These are phyloP conservation scores for Neopipo cinnamomea DNA, from an alignment of 2,113 vertebrate species.

Conservation along the genomic window DNA sequence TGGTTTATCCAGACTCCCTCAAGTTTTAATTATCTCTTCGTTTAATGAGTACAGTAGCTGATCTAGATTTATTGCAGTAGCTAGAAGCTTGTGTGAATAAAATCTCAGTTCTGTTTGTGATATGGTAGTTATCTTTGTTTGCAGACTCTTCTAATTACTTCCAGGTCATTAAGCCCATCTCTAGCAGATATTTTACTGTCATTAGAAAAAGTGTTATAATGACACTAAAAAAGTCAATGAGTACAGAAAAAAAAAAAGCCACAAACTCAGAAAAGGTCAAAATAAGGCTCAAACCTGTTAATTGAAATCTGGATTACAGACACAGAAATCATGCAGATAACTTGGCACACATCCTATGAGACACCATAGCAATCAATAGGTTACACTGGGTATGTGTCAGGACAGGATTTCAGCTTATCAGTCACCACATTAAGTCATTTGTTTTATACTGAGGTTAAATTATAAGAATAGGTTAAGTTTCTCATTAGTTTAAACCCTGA, in stretches of 20 bases:
- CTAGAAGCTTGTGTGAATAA: slow-evolving; percentile 56
- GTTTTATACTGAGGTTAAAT: background rate
- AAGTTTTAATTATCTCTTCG: slow-evolving; percentile 65
- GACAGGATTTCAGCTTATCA: background rate
- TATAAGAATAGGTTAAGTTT: background rate
- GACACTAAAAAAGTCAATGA: slow-evolving; percentile 49
- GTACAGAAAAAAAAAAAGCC: background rate
- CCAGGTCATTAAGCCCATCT: slow-evolving; percentile 70
- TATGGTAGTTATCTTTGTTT: slow-evolving; percentile 69
- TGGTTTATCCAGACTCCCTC: slow-evolving; percentile 32
- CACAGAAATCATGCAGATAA: background rate
- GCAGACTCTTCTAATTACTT: slow-evolving; percentile 70
- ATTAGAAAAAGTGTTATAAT: slow-evolving; percentile 62
- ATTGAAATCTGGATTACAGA: slow-evolving; percentile 8
- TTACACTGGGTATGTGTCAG: background rate
- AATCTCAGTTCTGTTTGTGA: slow-evolving; percentile 60
- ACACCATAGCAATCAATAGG: background rate
- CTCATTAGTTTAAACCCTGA: background rate
- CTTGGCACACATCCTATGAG: background rate
- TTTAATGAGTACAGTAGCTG: slow-evolving; percentile 53
- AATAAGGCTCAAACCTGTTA: background rate
- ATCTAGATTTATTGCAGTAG: slow-evolving; percentile 62
- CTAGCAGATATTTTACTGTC: slow-evolving; percentile 65
- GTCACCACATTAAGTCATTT: background rate
- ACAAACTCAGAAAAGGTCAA: slow-evolving; percentile 6